Evolutionary conservation across 2,113 vertebrate genomes (phyloP).

Genomic region (Phaethon lepturus): DNA sequence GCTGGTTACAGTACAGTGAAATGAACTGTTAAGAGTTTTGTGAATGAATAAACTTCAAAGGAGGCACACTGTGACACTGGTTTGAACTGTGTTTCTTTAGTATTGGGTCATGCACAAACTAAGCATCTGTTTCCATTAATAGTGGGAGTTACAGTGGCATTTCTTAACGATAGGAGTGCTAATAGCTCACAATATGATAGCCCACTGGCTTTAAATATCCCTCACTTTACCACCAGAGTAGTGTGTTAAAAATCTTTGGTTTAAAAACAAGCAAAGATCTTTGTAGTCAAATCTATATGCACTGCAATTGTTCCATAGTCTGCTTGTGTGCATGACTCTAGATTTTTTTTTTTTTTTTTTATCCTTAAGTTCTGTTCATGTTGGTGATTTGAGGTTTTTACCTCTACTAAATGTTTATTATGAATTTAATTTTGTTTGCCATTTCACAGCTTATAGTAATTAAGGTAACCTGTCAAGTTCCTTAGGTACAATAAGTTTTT

Average conservation of each 20-base stretch:
- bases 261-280: background rate
- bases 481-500: background rate
- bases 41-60: constrained; percentile 59
- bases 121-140: background rate
- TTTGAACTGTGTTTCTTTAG: background rate
- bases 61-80: background rate
- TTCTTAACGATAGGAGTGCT: background rate
- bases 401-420: background rate
- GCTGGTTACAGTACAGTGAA: constrained; percentile 27
- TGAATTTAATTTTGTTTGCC: background rate
- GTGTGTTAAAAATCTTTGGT: background rate
- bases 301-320: background rate
- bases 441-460: background rate
- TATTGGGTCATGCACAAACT: background rate
- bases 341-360: background rate
- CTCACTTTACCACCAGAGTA: background rate
- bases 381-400: background rate
- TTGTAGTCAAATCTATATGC: background rate
- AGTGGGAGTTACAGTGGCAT: background rate
- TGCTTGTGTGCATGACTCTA: background rate
- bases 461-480: background rate
- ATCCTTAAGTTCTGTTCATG: background rate
- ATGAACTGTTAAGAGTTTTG: constrained; percentile 20
- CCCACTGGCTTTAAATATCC: background rate
- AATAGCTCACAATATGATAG: background rate